Conservation (phyloP, 2,113 vertebrate genomes). For the Hippocampus mohnikei region DNA sequence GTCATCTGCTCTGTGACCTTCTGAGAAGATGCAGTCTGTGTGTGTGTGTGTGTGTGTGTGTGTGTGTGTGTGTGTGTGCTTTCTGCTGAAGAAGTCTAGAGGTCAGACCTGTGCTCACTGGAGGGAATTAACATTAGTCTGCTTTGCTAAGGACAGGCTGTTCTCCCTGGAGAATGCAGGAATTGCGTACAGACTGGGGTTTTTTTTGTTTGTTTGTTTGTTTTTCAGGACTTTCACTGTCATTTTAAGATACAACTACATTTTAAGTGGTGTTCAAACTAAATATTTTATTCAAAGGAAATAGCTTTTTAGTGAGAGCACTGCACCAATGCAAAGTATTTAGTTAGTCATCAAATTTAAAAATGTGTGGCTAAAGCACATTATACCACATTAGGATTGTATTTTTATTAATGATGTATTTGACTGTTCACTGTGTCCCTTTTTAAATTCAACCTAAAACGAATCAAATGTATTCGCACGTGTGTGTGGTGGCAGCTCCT, state of each 20-base stretch:
- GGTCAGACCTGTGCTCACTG: slow-evolving; percentile 73
- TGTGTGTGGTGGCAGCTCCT: slow-evolving; percentile 21
- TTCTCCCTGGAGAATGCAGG: slow-evolving; percentile 60
- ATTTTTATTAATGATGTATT: background rate
- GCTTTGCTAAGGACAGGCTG: slow-evolving; percentile 69
- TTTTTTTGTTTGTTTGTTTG: background rate
- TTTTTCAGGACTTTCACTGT: background rate
- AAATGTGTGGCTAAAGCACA: background rate
- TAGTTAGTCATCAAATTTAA: background rate
- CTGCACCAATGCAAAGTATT: background rate
- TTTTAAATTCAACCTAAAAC: background rate
- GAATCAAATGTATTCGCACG: slow-evolving; percentile 9
- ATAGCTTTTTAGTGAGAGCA: background rate
- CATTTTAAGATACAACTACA: background rate
- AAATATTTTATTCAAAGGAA: background rate
- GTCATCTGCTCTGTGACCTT: slow-evolving; percentile 75
- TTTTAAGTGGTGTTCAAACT: background rate
- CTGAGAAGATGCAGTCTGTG: slow-evolving; percentile 50
- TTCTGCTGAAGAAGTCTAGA: slow-evolving; percentile 68
- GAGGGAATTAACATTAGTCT: slow-evolving; percentile 75
- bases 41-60: too few species aligned
- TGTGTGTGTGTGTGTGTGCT: too few species aligned
- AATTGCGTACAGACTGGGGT: slow-evolving; percentile 49
- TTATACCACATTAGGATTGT: too few species aligned
- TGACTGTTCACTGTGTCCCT: background rate